Conservation (phyloP, 2,113 vertebrate species). For the Cyprinodon brontotheroides region DNA sequence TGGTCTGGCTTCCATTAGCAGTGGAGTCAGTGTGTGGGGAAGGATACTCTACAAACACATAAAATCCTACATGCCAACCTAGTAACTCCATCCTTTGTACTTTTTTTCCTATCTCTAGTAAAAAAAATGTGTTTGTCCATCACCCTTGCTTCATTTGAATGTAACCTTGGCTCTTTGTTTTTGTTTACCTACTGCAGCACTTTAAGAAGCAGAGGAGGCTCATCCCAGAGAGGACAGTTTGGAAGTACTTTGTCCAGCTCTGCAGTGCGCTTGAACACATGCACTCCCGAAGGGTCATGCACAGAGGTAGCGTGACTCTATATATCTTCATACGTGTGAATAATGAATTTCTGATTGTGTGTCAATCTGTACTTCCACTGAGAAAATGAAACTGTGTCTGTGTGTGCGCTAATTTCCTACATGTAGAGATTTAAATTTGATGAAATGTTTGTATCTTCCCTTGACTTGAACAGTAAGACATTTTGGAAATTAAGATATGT, state of each 20-base stretch:
- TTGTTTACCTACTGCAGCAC: constrained; percentile 81
- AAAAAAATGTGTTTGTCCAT: constrained; percentile 38
- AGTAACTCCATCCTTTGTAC: constrained; percentile 25
- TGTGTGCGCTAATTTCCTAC: not conserved
- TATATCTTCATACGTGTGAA: constrained; percentile 1
- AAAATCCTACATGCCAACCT: constrained; percentile 19
- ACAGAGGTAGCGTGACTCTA: constrained; percentile 83
- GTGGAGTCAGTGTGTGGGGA: constrained; percentile 44
- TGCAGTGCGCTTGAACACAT: constrained; percentile 98
- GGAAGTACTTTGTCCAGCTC: constrained; percentile 99
- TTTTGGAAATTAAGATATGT: too few relatives aligned
- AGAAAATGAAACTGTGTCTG: not conserved
- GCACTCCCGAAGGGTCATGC: constrained; percentile 98
- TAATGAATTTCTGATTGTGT: not conserved
- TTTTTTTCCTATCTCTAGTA: constrained; percentile 22
- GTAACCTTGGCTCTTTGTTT: constrained; percentile 20
- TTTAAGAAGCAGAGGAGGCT: constrained; percentile 98
- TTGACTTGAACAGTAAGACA: too few relatives aligned
- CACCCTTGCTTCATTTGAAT: constrained; percentile 25
- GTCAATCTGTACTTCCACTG: not conserved
- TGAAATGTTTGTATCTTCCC: too few relatives aligned
- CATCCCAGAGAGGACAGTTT: constrained; percentile 96
- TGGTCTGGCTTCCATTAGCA: constrained; percentile 72
- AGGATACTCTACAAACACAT: constrained; percentile 41
- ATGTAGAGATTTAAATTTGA: too few relatives aligned